These are phyloP conservation scores for Hyla sarda DNA, from an alignment of 2,113 vertebrate genomes.

Conservation along the genomic window DNA sequence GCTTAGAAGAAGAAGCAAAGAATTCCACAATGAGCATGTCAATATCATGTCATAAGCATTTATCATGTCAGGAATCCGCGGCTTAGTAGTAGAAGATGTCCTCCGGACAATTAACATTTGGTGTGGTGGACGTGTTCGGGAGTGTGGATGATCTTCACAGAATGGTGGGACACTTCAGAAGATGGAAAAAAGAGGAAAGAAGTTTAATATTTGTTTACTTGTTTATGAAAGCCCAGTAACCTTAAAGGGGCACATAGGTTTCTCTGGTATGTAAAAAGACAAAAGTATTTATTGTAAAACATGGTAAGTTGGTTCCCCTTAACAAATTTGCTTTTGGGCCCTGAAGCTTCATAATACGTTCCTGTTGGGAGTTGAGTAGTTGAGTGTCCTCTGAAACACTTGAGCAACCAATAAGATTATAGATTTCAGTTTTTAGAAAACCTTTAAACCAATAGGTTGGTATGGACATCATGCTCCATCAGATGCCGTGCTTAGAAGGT, in stretches of 20 bases:
- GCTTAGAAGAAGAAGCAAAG: neutral
- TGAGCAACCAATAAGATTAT: no score
- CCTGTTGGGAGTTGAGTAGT: no score
- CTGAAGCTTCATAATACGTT: no score
- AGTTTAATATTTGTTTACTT: neutral
- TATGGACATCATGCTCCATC: no score
- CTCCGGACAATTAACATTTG: conserved; percentile 7
- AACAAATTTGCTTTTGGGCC: no score
- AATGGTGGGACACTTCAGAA: conserved; percentile 15
- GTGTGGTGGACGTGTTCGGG: conserved; percentile 44
- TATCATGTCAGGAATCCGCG: neutral
- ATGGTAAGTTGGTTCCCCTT: no score
- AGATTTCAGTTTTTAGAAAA: no score
- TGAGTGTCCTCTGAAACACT: no score
- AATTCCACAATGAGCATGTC: neutral
- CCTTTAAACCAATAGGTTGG: no score
- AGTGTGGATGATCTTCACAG: neutral
- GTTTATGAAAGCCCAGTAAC: neutral
- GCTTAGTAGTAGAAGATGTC: neutral
- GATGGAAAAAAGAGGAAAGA: neutral
- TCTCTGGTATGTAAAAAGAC: neutral
- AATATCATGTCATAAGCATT: neutral
- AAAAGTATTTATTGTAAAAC: neutral
- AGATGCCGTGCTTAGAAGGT: no score
- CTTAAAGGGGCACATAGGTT: no score